These are phyloP conservation scores for Silurus asotus DNA, from an alignment of 2,113 vertebrate genomes.

Conservation along the genomic window DNA sequence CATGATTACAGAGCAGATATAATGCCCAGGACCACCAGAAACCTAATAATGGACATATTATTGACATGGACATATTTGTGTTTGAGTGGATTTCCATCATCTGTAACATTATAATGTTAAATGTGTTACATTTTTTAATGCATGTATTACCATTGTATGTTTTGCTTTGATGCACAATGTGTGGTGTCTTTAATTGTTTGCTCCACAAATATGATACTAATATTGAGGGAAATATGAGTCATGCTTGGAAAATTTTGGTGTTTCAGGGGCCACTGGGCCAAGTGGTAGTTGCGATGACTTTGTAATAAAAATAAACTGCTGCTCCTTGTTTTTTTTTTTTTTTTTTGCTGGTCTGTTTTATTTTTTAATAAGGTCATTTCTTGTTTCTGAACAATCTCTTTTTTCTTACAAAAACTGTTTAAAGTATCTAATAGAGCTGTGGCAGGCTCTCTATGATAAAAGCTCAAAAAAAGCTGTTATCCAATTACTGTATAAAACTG, in stretches of 20 bases:
- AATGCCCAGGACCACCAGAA: background rate
- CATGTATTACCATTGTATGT: background rate
- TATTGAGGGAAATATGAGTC: background rate
- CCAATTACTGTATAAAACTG: background rate
- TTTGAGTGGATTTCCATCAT: background rate
- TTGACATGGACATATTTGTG: background rate
- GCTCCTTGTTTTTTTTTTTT: background rate
- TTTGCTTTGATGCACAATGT: background rate
- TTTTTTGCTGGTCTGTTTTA: background rate
- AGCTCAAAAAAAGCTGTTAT: background rate
- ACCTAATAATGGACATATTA: background rate
- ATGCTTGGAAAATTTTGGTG: background rate
- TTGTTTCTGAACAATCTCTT: background rate
- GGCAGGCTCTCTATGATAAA: background rate
- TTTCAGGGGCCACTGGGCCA: background rate
- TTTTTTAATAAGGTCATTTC: background rate
- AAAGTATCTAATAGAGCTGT: background rate
- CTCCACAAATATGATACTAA: background rate
- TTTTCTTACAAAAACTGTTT: background rate
- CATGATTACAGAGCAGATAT: constrained; percentile 1
- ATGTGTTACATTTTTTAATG: background rate
- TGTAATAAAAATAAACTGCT: background rate
- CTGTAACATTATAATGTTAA: background rate
- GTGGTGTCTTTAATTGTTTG: background rate
- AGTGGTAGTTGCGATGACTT: background rate